These are phyloP conservation scores for Sebastes hubbsi DNA, from an alignment of 2,797 vertebrate genomes.

Conservation along the genomic window DNA sequence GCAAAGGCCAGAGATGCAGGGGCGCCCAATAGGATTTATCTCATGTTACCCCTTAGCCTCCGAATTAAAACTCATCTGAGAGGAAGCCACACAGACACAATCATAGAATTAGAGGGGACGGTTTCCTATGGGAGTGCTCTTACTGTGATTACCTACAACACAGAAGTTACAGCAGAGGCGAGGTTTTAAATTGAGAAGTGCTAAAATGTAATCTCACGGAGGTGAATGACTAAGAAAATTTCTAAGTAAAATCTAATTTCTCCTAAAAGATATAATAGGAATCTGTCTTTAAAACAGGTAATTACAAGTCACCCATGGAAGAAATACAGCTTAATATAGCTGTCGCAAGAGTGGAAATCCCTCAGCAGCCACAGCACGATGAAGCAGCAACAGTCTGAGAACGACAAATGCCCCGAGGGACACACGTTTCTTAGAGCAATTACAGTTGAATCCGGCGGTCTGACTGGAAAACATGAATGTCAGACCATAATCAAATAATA, in stretches of 20 bases:
- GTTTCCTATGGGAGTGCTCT: conserved; percentile 49
- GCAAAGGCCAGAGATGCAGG: conserved; percentile 60
- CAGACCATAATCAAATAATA: conserved; percentile 45
- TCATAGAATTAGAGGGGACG: conserved; percentile 49
- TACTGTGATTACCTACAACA: conserved; percentile 56
- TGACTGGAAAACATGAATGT: conserved; percentile 48
- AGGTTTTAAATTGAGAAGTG: conserved; percentile 12
- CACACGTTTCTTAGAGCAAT: conserved; percentile 37
- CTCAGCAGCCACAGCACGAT: conserved; percentile 10
- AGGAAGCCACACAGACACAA: conserved; percentile 58
- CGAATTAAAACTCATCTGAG: conserved; percentile 62
- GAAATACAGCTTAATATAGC: conserved; percentile 19
- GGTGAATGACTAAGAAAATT: neutral
- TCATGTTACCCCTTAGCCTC: conserved; percentile 63
- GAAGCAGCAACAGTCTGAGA: conserved; percentile 37
- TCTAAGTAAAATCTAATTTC: conserved; percentile 27
- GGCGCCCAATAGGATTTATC: conserved; percentile 64
- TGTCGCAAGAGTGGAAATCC: conserved; percentile 7
- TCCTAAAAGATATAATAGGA: conserved; percentile 11
- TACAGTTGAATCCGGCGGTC: conserved; percentile 22
- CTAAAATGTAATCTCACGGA: conserved; percentile 6
- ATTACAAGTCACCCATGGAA: conserved; percentile 21
- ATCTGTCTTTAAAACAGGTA: conserved; percentile 1
- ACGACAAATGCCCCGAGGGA: conserved; percentile 44
- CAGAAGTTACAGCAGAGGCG: neutral